Evolutionary conservation across 2,888 invertebrate genomes (phyloP), one percentile per base, ranked within the genome.

Genomic region (Chymomyza fuscimana): DNA sequence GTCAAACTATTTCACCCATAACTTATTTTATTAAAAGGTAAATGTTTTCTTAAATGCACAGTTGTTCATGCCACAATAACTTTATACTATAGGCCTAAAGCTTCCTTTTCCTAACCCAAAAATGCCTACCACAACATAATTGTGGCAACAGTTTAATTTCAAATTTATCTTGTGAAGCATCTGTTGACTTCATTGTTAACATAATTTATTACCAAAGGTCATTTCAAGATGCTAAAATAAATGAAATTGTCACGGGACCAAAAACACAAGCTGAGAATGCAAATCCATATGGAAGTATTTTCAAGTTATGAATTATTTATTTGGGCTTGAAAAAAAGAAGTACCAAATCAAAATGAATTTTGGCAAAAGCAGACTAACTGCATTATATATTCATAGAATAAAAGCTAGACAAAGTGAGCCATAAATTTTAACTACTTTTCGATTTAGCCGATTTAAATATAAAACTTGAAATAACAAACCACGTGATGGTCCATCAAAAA

Each of bases 261-360:
- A 46, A 10, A 46, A 12, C 40, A 46, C 40, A 46, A 12, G 40
- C 40, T 12, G 12, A 46, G 12, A 46, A 46, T 46, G 40, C 40
- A 46, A 46, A 46, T 46, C 40, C 40, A 4, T 46, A 46, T 46
- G 40, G 12, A 10, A 46, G 12, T 10, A 46, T 15, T 46, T 46
- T 46, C 40, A 15, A 46, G 15, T 36, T 40, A 74, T 76, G 46
- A 71, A 76, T 76, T 54, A 74, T 74, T 74, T 46, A 75, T 70
- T 60, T 32, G 15, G 36, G 16, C 16, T 60, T 60, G 16, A 25
- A 25, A 29, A 25, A 32, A 29, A 60, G 0, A 7, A 60, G 36
- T 15, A 36, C 36, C 4, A 32, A 46, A 12, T 12, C 16, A 4
- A 59, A 46, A 46, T 46, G 40, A 46, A 46, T 46, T 46, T 46